These are phyloP conservation scores for Stenodera caucasica DNA, from an alignment of 2,888 invertebrate species.

Conservation along the genomic window DNA sequence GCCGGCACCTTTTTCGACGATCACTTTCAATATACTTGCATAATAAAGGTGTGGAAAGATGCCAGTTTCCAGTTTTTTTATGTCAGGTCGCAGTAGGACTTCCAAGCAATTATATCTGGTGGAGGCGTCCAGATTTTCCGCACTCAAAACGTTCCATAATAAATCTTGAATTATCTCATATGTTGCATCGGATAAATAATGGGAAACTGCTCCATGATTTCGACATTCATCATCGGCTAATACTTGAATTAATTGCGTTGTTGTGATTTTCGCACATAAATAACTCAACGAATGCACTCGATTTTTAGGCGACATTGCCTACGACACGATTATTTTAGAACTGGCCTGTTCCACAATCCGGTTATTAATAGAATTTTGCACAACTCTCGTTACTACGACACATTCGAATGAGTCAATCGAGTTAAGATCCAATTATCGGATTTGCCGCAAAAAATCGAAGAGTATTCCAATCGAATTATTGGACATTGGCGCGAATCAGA, in stretches of 20 bases:
- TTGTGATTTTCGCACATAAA: slow-evolving; percentile 63
- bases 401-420: too few relatives aligned
- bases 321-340: too few relatives aligned
- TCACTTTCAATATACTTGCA: slow-evolving; percentile 67
- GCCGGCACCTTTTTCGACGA: slow-evolving; percentile 65
- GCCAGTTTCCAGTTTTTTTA: slow-evolving; percentile 67
- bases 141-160: slow-evolving; percentile 65
- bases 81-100: slow-evolving; percentile 66
- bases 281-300: slow-evolving; percentile 64
- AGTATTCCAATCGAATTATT: too few relatives aligned
- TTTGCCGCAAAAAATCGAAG: too few relatives aligned
- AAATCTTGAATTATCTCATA: slow-evolving; percentile 71
- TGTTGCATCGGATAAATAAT: slow-evolving; percentile 58
- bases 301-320: slow-evolving; percentile 72
- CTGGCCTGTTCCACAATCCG: too few relatives aligned
- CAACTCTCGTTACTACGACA: too few relatives aligned
- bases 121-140: slow-evolving; percentile 68
- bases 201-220: slow-evolving; percentile 55
- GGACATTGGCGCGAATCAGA: too few relatives aligned
- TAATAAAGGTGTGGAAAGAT: slow-evolving; percentile 74
- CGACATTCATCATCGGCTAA: slow-evolving; percentile 63
- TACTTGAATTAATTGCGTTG: slow-evolving; percentile 65
- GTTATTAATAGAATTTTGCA: too few relatives aligned
- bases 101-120: slow-evolving; percentile 68
- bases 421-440: too few relatives aligned